Evolutionary conservation across 2,888 invertebrate species (phyloP).

Genomic region (Corbicula japonica): DNA sequence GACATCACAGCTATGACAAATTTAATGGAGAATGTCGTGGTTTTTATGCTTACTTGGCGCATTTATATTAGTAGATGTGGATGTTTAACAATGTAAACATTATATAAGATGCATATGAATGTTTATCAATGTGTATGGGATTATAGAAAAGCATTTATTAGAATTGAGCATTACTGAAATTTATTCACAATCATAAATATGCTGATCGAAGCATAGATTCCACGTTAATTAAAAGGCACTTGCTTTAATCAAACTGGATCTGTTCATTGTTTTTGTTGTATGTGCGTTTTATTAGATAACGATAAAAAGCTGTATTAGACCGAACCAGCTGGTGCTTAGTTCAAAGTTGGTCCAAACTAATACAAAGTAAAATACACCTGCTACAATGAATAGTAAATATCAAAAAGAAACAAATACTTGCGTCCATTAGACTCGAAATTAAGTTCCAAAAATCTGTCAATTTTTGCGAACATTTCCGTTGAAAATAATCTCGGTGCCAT

Average conservation of each 20-base stretch:
- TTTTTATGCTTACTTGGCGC: no score
- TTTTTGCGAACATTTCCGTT: not conserved
- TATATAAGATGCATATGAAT: no score
- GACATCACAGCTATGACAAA: not conserved
- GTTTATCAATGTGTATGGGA: no score
- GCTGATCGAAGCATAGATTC: no score
- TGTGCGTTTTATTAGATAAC: not conserved
- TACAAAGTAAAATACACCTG: not conserved
- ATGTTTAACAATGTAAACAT: no score
- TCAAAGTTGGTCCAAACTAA: not conserved
- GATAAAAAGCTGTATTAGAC: not conserved
- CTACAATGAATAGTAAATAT: not conserved
- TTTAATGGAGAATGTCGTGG: no score
- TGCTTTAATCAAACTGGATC: not conserved
- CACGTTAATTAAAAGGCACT: no score
- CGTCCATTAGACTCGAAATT: conserved; percentile 32
- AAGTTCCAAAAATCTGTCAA: conserved; percentile 28
- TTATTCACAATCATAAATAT: no score
- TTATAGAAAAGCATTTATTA: no score
- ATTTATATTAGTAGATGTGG: no score
- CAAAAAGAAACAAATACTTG: not conserved
- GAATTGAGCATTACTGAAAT: no score
- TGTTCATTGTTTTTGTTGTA: not conserved
- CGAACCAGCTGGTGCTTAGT: not conserved
- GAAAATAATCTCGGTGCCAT: conserved; percentile 39